These are phyloP conservation scores for Malurus leucopterus DNA, from an alignment of 2,797 vertebrate species.

Conservation along the genomic window DNA sequence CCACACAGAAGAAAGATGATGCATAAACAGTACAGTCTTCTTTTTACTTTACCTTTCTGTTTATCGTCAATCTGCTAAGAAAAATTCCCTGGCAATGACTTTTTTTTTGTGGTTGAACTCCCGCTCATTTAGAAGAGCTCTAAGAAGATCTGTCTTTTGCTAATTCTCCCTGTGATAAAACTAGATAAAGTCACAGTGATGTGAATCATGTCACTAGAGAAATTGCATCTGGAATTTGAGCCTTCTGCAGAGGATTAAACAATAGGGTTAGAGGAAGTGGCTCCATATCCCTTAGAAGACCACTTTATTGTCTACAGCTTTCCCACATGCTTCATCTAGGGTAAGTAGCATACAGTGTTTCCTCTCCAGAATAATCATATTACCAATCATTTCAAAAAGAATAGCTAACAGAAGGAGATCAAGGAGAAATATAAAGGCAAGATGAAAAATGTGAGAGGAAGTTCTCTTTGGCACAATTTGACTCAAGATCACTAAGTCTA, in stretches of 20 bases:
- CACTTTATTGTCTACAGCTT: neutral
- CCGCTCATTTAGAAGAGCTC: neutral
- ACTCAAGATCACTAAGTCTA: neutral
- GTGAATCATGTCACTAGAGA: neutral
- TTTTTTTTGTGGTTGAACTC: neutral
- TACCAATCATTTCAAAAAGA: neutral
- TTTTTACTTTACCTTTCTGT: neutral
- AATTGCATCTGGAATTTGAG: neutral
- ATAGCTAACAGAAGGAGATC: neutral
- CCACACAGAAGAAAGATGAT: neutral
- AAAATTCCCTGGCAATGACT: neutral
- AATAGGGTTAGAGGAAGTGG: neutral
- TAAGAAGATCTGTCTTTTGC: neutral
- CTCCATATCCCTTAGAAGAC: neutral
- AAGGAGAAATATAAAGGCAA: neutral
- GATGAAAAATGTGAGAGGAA: neutral
- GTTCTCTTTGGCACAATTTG: neutral
- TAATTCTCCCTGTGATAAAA: neutral
- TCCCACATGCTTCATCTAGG: accelerated
- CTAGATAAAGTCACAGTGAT: neutral
- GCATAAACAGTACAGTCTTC: neutral
- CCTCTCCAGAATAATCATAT: neutral
- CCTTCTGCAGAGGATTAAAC: neutral
- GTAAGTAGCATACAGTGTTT: neutral
- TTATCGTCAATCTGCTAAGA: neutral